A percentile compares a stretch with the other conserved stretches of the same genome.
Conservation (phyloP, 2,797 vertebrate genomes). For the Rhynchotus rufescens region DNA sequence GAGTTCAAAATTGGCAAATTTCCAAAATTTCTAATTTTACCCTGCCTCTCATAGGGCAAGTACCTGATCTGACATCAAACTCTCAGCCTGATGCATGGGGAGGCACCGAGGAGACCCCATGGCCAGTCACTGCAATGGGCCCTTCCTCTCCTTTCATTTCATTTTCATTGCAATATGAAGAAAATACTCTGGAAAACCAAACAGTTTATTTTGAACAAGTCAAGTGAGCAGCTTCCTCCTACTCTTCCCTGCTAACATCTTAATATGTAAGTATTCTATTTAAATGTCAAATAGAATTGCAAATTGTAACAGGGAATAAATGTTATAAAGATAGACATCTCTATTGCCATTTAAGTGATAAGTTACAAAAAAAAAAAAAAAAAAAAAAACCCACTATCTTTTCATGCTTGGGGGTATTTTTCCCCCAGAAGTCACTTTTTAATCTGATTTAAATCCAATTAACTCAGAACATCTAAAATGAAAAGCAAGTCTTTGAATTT, state of each 20-base stretch:
- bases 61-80: conserved; percentile 12
- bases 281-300: conserved; percentile 22
- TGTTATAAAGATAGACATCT: conserved; percentile 47
- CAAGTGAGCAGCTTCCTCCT: background rate
- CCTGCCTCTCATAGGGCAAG: background rate
- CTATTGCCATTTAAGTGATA: conserved; percentile 26
- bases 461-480: conserved; percentile 62
- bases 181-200: conserved; percentile 12
- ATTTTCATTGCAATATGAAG: background rate
- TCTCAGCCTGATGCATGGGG: background rate
- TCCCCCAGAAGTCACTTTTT: conserved; percentile 60
- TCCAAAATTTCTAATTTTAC: background rate
- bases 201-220: background rate
- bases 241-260: background rate
- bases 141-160: background rate
- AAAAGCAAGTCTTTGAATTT: conserved; percentile 66
- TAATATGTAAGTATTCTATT: background rate
- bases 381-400: conserved; percentile 8
- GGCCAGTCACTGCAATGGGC: background rate
- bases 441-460: conserved; percentile 73
- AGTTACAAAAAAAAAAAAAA: conserved; percentile 34
- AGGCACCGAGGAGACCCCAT: background rate
- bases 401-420: conserved; percentile 59
- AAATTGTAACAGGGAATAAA: conserved; percentile 31
- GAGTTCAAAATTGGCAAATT: too few relatives aligned